Evolutionary conservation across 2,797 vertebrate species (phyloP).

Genomic region (Florisuga fusca): DNA sequence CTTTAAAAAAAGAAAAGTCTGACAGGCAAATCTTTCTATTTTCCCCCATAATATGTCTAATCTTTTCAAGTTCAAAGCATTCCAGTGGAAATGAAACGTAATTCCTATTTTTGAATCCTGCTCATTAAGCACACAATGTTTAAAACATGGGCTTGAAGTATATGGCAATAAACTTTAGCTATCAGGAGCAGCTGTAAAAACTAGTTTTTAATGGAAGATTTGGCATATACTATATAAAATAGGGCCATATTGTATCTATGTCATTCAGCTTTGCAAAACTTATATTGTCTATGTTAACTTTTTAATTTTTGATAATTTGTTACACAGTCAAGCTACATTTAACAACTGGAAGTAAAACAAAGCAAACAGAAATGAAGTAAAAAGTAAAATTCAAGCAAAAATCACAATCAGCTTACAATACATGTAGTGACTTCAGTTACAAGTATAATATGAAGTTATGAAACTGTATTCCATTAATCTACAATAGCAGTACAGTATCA

Average conservation of each 20-base stretch:
- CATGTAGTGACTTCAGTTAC: background rate
- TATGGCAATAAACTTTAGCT: conserved; percentile 21
- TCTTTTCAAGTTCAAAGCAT: conserved; percentile 69
- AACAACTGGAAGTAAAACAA: background rate
- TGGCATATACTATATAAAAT: conserved; percentile 8
- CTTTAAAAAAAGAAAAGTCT: conserved; percentile 22
- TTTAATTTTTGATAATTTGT: background rate
- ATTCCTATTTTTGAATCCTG: conserved; percentile 39
- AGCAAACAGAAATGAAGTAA: background rate
- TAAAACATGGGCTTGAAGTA: conserved; percentile 39
- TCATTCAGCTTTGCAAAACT: conserved; percentile 18
- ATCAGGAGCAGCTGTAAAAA: conserved; percentile 39
- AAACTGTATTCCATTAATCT: background rate
- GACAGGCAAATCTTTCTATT: conserved; percentile 35
- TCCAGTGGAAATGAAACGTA: conserved; percentile 54
- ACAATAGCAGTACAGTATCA: background rate
- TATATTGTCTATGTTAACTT: conserved; percentile 23
- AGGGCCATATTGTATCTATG: background rate
- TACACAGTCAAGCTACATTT: background rate
- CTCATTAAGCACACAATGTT: conserved; percentile 45
- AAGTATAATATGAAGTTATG: background rate
- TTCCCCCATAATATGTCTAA: conserved; percentile 45
- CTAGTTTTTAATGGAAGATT: conserved; percentile 26
- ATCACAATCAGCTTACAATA: background rate
- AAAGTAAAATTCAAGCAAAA: conserved; percentile 21